phyloP scores from a whole-genome alignment of 2,113 vertebrate genomes.

The Hoplias malabaricus region DNA sequence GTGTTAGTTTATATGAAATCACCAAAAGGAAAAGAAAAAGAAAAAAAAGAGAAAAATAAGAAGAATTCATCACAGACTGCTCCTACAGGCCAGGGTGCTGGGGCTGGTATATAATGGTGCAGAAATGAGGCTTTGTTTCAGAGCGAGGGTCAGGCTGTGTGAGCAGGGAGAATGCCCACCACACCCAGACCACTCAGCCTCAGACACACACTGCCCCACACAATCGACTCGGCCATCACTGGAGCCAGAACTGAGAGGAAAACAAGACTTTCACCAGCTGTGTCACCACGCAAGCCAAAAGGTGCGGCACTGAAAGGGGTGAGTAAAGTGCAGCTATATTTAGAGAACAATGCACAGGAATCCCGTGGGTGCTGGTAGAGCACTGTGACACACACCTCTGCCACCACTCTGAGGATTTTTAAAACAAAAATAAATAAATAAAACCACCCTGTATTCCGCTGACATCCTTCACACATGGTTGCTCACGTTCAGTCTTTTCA shows the following conservation, averaged over 20 bases:
- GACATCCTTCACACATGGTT: not conserved
- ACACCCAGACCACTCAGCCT: slow-evolving; percentile 19
- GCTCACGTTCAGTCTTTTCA: not conserved
- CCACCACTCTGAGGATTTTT: not conserved
- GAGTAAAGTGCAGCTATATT: slow-evolving; percentile 2
- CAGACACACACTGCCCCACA: slow-evolving; percentile 3
- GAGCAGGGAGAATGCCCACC: slow-evolving; percentile 14
- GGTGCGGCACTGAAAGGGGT: not conserved
- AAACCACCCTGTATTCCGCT: not conserved
- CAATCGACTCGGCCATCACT: slow-evolving; percentile 20
- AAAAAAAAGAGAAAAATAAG: too few species aligned
- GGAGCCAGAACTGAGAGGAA: not conserved
- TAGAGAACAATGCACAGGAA: slow-evolving; percentile 14
- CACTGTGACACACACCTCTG: not conserved
- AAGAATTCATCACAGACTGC: too few species aligned
- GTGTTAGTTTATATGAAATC: not conserved
- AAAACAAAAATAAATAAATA: not conserved
- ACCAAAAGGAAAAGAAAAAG: not conserved
- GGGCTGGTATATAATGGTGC: not conserved
- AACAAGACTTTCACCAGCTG: not conserved
- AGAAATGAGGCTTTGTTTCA: slow-evolving; percentile 1
- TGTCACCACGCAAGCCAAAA: not conserved
- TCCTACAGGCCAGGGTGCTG: not conserved
- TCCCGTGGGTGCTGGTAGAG: not conserved
- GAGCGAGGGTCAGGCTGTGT: slow-evolving; percentile 15